Conservation (phyloP, 1,140 invertebrate genomes). For the Temnothorax longispinosus region DNA sequence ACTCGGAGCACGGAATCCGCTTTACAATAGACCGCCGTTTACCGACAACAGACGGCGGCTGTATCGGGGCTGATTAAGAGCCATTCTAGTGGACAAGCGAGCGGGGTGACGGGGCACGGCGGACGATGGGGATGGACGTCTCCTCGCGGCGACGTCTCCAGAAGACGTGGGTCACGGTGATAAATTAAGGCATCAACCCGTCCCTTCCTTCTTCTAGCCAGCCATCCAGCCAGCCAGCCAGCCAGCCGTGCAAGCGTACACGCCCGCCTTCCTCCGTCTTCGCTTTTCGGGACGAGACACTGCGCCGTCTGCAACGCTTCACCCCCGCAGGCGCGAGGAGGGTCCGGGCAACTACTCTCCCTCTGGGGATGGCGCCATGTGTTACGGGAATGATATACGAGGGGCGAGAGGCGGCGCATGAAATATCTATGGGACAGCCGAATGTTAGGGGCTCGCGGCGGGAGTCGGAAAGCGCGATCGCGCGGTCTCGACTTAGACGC, state of each 20-base stretch:
- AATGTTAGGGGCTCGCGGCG: conserved; percentile 1
- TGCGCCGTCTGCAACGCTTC: conserved; percentile 59
- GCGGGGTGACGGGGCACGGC: background rate
- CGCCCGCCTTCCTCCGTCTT: conserved; percentile 68
- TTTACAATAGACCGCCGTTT: conserved; percentile 67
- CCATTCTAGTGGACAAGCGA: conserved; percentile 62
- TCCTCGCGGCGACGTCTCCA: conserved; percentile 60
- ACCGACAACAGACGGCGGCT: conserved; percentile 60
- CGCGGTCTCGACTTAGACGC: conserved; percentile 27
- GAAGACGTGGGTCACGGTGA: conserved; percentile 77
- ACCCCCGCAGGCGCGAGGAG: conserved; percentile 64
- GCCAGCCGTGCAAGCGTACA: conserved; percentile 17
- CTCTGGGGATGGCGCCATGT: conserved; percentile 77
- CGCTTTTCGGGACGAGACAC: conserved; percentile 68
- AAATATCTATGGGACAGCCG: conserved; percentile 74
- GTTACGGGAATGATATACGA: conserved; percentile 79
- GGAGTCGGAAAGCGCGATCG: conserved; percentile 19
- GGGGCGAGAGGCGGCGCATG: conserved; percentile 71
- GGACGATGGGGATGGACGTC: conserved; percentile 44
- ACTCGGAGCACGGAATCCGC: conserved; percentile 14
- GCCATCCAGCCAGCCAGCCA: conserved; percentile 37
- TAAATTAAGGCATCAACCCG: conserved; percentile 78
- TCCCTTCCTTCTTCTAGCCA: conserved; percentile 48
- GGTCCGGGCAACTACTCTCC: conserved; percentile 57
- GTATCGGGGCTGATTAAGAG: conserved; percentile 73